Evolutionary conservation across 2,113 vertebrate genomes (phyloP).

Genomic region (Prochilodus magdalenae): DNA sequence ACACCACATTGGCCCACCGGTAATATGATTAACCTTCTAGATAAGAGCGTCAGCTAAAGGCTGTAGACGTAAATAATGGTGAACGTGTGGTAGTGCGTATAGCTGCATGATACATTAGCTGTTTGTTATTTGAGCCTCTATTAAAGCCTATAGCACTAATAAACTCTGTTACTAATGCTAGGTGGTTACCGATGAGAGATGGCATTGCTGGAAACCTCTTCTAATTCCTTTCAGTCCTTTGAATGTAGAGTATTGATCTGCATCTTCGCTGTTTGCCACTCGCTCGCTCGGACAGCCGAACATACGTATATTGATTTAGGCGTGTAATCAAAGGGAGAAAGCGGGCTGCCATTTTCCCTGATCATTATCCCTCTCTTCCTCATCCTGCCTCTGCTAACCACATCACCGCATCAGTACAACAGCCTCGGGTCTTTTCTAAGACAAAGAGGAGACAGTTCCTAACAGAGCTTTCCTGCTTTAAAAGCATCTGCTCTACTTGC

Average conservation of each 20-base stretch:
- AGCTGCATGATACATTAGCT: no score
- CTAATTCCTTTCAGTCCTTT: background rate
- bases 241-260: background rate
- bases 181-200: no score
- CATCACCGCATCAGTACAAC: background rate
- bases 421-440: slow-evolving; percentile 19
- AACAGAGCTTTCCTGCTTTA: background rate
- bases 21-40: no score
- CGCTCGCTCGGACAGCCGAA: background rate
- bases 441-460: background rate
- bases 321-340: background rate
- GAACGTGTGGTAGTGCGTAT: no score
- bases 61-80: no score
- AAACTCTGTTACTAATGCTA: no score
- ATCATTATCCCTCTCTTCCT: background rate
- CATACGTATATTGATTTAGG: background rate
- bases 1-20: no score
- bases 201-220: background rate
- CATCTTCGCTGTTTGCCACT: background rate
- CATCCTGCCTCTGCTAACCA: background rate
- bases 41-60: no score
- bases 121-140: no score
- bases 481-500: background rate
- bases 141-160: no score
- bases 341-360: background rate